Base-by-base conservation (phyloP, 2,888 invertebrate species). In the Drymonia ruficornis region DNA sequence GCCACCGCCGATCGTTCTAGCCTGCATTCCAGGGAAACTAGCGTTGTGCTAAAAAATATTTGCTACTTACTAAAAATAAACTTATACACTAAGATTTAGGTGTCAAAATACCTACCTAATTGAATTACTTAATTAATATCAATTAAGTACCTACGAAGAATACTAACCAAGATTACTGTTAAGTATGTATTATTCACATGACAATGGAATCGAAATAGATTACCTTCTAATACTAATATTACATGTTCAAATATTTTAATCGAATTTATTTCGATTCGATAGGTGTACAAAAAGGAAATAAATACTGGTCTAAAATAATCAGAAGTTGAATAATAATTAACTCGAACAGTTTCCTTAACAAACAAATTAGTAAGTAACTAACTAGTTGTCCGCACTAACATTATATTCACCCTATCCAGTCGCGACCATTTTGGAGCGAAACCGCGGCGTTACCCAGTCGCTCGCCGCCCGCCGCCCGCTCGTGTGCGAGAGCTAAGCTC, bases 391-490 rank as follows among this genome's bases (percentile, higher is more conserved):
- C 15, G 43, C 42, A 18, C 52, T 49, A 57, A 61, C 62, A 67
- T 59, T 49, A 49, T 72, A 72, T 80, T 52, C 74, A 84, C 76
- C 80, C 80, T 81, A 81, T 68, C 44, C 46, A 40, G 50, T 16
- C 52, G 23, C 80, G 63, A 81, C 81, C 90, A 91, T 90, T 78
- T 88, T 90, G 83, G 70, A 78, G 78, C 72, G 70, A 65, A 82
- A 81, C 81, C 84, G 87, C 86, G 59, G 86, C 87, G 86, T 83
- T 81, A 81, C 78, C 77, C 77, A 76, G 81, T 75, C 70, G 80
- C 81, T 89, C 90, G 91, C 90, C 86, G 84, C 82, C 78, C 83
- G 80, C 71, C 82, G 78, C 74, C 76, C 81, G 85, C 77, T 72
- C 74, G 82, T 79, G 72, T 80, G 68, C 74, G 81, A 78, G 65